Base-by-base conservation (phyloP, 2,797 vertebrate genomes). In the Knipowitschia caucasica region DNA sequence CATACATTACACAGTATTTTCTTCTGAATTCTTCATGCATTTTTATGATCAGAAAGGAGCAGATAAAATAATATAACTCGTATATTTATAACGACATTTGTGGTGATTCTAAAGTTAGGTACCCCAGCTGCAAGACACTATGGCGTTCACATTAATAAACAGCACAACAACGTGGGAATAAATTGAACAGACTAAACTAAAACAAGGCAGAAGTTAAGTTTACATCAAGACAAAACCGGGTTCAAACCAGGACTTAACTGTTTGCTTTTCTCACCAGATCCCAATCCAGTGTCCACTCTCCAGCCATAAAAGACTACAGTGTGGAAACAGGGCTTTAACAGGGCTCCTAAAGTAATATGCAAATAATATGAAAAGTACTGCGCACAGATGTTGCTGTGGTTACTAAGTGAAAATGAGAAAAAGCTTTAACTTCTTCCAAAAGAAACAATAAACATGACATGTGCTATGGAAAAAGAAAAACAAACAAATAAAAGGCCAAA, bases 371-470 rank as follows among this genome's bases (percentile, higher is more conserved):
- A 8, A 18, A 18, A 18, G 1, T 38, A 17, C 10, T 18, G 7
- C 15, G 10, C 18, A 39, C 6, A 7, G 9, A 38, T 2, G 6
- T 42, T 7, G 20, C 39, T 24, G 18, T 21, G 39, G 17, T 9
- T 12, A 21, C 4, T 25, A 26, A 26, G 42, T 8, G 4, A 15
- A 44, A 15, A 26, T 7, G 7, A 8, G 2, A 15, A 26, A 26
- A 26, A 27, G 7, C 8, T 44, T 17, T 17, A 27, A 26, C n/a
- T 26, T 29, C 64, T 64, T 47, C 34, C 67, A 55, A 64, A 72
- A 73, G 70, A 81, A 77, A 68, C 59, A 67, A 80, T 59, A 70
- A 42, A 47, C 61, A 51, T 58, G 72, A 77, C 74, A 74, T 85
- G 70, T 71, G 78, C 59, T 11, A 44, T 8, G 21, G 36, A 43